Base-by-base conservation (phyloP, 2,113 vertebrate species). In the Columba livia region DNA sequence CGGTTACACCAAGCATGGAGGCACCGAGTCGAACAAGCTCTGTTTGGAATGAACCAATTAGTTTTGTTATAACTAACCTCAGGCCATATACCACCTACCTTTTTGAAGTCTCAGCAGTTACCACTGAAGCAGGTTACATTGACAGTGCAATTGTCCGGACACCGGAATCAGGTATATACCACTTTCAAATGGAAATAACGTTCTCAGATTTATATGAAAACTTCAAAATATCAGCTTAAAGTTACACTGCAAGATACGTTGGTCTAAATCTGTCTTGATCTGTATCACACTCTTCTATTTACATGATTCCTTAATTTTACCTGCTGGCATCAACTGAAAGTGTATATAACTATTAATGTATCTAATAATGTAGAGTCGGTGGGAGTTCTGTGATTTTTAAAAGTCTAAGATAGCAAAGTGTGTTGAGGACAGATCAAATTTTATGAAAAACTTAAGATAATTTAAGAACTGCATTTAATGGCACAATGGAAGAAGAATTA, bases 51-150 rank as follows among this genome's bases (percentile, higher is more conserved):
- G 98, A 99, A 64, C 99, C 99, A 10, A 99, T 99, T 91, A 99
- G 98, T 44, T 99, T 99, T 69, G 97, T 98, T 62, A 97, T 99
- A 85, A 98, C 98, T 71, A 98, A 98, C 89, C 98, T 99, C 80
- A 98, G 98, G 69, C 98, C 99, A 40, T 99, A 99, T 51, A 99
- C 99, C 2, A 98, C 99, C 4, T 99, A 99, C 53, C 98, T 99
- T 23, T 99, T 99, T 88, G 99, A 99, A 96, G 99, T 99, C 80
- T 99, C 99, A n/a, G 99, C 99, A 66, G 98, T 99, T 90, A 99
- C 99, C 70, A 99, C 98, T 8, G 99, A 99, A 74, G 99, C 99
- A 89, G 99, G 99, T 48, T 99, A 99, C 95, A 98, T 99, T 71
- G 98, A 99, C 79, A 99, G 99, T 82, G 98, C 99, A 5, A 99